A percentile compares a stretch with the other conserved stretches of the same genome.
These are phyloP conservation scores for Leptobrachium leishanense DNA, from an alignment of 2,113 vertebrate species.

Conservation along the genomic window DNA sequence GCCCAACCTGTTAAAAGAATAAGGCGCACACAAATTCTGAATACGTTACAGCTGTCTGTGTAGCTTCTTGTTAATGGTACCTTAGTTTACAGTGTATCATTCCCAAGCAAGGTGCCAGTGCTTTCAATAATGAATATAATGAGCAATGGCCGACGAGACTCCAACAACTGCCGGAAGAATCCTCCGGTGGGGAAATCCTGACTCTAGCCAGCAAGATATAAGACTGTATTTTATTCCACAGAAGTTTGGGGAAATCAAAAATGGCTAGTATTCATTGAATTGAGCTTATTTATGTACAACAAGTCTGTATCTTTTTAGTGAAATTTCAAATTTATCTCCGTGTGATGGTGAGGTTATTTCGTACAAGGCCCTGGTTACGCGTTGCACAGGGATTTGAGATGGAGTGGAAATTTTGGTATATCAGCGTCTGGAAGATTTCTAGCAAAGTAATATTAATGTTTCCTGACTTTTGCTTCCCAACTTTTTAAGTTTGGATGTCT, in stretches of 20 bases:
- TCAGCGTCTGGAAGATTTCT: conserved; percentile 28
- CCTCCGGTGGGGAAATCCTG: conserved; percentile 38
- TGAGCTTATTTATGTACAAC: conserved; percentile 49
- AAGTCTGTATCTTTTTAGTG: conserved; percentile 48
- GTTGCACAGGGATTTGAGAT: conserved; percentile 45
- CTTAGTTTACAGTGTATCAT: conserved; percentile 48
- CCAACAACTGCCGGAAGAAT: conserved; percentile 38
- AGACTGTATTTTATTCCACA: conserved; percentile 42
- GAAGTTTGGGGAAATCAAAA: conserved; percentile 51
- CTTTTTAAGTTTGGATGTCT: neutral
- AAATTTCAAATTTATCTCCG: conserved; percentile 44
- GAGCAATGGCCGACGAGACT: conserved; percentile 43
- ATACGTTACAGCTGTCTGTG: conserved; percentile 35
- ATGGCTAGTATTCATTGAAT: conserved; percentile 47
- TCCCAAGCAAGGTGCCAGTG: conserved; percentile 35
- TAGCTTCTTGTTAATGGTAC: conserved; percentile 41
- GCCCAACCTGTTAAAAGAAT: neutral
- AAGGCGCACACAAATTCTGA: neutral
- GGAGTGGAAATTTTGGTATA: conserved; percentile 27
- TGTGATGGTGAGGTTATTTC: conserved; percentile 48
- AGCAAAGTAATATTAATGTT: conserved; percentile 27
- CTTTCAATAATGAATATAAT: conserved; percentile 45
- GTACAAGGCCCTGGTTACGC: conserved; percentile 26
- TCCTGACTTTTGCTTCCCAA: neutral
- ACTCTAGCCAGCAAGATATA: conserved; percentile 45